Evolutionary conservation across 2,888 invertebrate genomes (phyloP), one percentile per base, ranked within the genome.

Genomic region (Cryptosula pallasiana): DNA sequence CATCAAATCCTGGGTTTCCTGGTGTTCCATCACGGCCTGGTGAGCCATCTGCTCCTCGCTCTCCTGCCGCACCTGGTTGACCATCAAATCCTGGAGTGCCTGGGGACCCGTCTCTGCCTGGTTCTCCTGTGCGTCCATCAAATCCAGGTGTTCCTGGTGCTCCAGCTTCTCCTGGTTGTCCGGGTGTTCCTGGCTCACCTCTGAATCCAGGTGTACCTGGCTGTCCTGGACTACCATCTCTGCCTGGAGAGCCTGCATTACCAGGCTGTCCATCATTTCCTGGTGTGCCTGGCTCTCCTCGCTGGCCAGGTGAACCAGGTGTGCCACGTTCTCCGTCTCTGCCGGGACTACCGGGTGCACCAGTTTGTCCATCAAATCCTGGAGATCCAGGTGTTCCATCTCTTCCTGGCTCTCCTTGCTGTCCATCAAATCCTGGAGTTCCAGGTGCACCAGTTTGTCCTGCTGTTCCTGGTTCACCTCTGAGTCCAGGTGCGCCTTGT

Each of bases 1-100:
- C 55, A 55, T 16, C 23, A n/a, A n/a, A 55, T 23, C 55, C 55
- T 23, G 16, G 16, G 5, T 23, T 5, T 55, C 55, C 55, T 16
- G 55, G 55, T 45, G 45, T 45, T 16, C 77, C 77, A 13, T 45
- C 45, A 23, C 54, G 54, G 29, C 74, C 74, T 5, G 71, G 20
- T 35, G 1, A 9, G 55, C 74, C 74, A 34, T 63, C 0, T 35
- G 27, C 35, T 32, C 73, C 73, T 34, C 36, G 9, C 27, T 36
- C n/a, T 71, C 73, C 73, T 16, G 35, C 36, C 35, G 72, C 63
- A 23, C 76, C 76, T 35, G 54, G 29, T n/a, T 36, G 3, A 13
- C 55, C 55, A 55, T 55, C 55, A n/a, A n/a, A 25, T 55, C 76
- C 76, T 55, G 55, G 29, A 34, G 35, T 36, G 16, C 73, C 73